Percentiles rank a stretch among this genome's conserved stretches.
Conservation (phyloP, 2,113 vertebrate species). For the Passer domesticus region DNA sequence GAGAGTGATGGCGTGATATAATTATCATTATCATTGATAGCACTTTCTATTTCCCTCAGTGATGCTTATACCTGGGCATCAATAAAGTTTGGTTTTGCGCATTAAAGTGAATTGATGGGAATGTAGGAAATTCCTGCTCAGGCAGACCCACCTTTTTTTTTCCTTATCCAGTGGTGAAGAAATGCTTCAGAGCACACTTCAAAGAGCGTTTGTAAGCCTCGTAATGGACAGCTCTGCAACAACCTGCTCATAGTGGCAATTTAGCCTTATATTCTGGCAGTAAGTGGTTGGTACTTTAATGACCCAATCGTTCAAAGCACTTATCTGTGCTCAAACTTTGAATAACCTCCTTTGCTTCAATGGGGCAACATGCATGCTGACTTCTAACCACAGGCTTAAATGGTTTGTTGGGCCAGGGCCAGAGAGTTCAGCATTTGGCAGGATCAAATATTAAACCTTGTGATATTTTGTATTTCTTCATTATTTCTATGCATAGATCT, state of each 20-base stretch:
- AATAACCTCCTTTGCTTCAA: not conserved
- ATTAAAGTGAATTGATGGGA: not conserved
- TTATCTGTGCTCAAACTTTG: slow-evolving; percentile 16
- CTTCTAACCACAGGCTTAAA: slow-evolving; percentile 4
- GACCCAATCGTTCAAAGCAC: not conserved
- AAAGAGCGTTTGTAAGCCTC: not conserved
- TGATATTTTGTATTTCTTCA: not conserved
- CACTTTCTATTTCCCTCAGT: not conserved
- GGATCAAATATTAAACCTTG: not conserved
- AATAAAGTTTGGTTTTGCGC: not conserved
- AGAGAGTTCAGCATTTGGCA: not conserved
- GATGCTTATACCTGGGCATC: not conserved
- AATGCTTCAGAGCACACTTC: slow-evolving; percentile 9
- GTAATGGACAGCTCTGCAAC: not conserved
- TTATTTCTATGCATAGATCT: not conserved
- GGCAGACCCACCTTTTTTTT: not conserved
- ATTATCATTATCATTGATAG: not conserved
- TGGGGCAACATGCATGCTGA: not conserved
- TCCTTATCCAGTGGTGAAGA: not conserved
- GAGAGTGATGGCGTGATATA: not conserved
- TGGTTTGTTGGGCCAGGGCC: slow-evolving; percentile 8
- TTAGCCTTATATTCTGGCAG: not conserved
- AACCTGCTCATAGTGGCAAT: not conserved
- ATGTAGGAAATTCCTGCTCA: not conserved
- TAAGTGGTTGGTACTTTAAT: slow-evolving; percentile 37